Conservation (phyloP, 2,113 vertebrate genomes). For the Melanerpes aurifrons region DNA sequence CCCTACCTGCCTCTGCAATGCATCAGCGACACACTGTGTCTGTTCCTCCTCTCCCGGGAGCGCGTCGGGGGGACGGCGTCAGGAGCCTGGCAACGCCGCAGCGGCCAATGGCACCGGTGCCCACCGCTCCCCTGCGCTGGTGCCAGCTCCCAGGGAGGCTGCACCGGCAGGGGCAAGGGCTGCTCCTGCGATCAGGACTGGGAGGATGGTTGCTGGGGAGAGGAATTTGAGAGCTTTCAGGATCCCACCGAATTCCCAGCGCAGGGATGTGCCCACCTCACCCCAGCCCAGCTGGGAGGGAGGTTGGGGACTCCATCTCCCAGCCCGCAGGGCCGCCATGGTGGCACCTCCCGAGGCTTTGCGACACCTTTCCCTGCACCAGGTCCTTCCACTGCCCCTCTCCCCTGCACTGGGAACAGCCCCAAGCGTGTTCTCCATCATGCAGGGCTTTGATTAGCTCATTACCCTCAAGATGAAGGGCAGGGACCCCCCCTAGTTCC, state of each 20-base stretch:
- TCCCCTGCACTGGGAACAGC: too few relatives aligned
- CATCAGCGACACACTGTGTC: not conserved
- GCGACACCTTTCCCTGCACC: accelerated
- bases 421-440: accelerated
- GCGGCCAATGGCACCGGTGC: not conserved
- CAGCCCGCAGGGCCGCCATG: not conserved
- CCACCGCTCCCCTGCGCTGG: not conserved
- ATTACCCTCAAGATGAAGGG: not conserved
- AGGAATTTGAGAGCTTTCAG: not conserved
- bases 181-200: not conserved
- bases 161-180: too few relatives aligned
- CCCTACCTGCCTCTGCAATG: not conserved
- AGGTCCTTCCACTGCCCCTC: accelerated
- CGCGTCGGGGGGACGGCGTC: not conserved
- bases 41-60: not conserved
- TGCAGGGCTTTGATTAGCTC: not conserved
- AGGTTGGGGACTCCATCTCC: not conserved
- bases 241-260: accelerated
- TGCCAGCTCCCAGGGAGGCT: not conserved
- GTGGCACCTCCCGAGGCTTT: not conserved
- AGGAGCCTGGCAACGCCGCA: accelerated
- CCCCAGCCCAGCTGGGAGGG: not conserved
- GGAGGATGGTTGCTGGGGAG: not conserved
- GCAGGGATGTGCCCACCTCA: not conserved
- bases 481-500: not conserved